Base-by-base conservation (phyloP, 2,113 vertebrate genomes). In the Chaenocephalus aceratus region DNA sequence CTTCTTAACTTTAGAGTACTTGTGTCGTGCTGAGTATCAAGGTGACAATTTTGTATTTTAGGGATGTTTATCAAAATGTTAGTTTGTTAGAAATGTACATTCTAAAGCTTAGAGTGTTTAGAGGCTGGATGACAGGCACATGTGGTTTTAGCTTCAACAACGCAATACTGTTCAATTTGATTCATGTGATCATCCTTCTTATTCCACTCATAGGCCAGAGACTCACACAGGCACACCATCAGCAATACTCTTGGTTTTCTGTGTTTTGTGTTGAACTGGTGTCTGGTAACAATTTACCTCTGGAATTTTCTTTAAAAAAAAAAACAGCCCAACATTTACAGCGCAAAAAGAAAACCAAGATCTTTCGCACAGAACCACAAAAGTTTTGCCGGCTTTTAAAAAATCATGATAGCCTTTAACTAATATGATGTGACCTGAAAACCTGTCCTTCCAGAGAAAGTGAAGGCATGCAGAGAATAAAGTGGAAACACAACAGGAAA, bases 401-500 rank as follows among this genome's bases (percentile, higher is more conserved):
- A 36, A 70, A 26, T 51, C 45, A 23, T 54, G 44, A 30, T 13
- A 23, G 15, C 62, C 56, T 57, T 54, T 72, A 63, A 72, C 48
- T 62, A 73, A 69, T 76, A 21, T 56, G 34, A 75, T 75, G 26
- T 59, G 68, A 71, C 53, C 51, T 64, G 21, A 68, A 71, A 57
- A 41, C 10, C 11, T 67, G 51, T 82, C 56, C 0, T 36, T 51
- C 44, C 26, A 72, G 44, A 70, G 67, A 58, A 21, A 62, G 14
- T 49, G 58, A 59, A 70, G 10, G 51, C 48, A 41, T 56, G 59
- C 59, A 72, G 71, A 80, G 54, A 41, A 7, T 70, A 26, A 63
- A 63, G 51, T 48, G 51, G 77, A 75, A 86, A 68, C 65, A 65
- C 41, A 86, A 89, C 86, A 90, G 88, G 87, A 90, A 90, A 78